Percentiles rank a stretch among this genome's conserved stretches.
Evolutionary conservation across 2,797 vertebrate species (phyloP).

Genomic region (Paratrypauchen microcephalus): DNA sequence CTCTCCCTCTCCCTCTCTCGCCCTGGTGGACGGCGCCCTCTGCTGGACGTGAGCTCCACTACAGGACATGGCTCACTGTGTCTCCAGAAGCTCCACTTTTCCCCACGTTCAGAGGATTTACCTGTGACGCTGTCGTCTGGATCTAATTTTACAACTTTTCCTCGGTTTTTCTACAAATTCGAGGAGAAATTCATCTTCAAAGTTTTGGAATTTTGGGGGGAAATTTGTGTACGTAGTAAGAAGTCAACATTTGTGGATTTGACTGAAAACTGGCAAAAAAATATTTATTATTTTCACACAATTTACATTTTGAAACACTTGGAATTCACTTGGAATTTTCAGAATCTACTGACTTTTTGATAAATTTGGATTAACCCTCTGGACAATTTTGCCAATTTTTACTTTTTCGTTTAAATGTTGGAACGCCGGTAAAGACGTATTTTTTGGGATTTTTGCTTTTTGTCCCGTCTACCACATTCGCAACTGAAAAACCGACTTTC

Average conservation of each 20-base stretch:
- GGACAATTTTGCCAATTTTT: not conserved
- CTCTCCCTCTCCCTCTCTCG: not conserved
- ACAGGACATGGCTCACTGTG: not conserved
- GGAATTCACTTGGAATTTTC: not conserved
- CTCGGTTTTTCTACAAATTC: not conserved
- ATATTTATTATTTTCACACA: not conserved
- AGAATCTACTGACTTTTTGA: not conserved
- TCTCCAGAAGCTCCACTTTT: no score
- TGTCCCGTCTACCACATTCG: not conserved
- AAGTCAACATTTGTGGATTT: not conserved
- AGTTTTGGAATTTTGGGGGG: not conserved
- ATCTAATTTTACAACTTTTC: not conserved
- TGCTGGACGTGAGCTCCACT: not conserved
- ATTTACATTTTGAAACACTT: not conserved
- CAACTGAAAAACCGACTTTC: not conserved
- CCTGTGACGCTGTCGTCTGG: not conserved
- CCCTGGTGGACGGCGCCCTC: not conserved
- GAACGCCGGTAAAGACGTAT: not conserved
- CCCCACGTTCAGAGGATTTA: not conserved
- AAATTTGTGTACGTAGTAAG: not conserved
- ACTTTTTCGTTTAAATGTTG: no score
- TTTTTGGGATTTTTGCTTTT: not conserved
- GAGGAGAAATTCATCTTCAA: not conserved
- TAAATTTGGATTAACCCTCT: not conserved
- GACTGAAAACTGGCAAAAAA: no score